Base-by-base conservation (phyloP, 1,140 invertebrate genomes). In the Drosophila pectinifera region DNA sequence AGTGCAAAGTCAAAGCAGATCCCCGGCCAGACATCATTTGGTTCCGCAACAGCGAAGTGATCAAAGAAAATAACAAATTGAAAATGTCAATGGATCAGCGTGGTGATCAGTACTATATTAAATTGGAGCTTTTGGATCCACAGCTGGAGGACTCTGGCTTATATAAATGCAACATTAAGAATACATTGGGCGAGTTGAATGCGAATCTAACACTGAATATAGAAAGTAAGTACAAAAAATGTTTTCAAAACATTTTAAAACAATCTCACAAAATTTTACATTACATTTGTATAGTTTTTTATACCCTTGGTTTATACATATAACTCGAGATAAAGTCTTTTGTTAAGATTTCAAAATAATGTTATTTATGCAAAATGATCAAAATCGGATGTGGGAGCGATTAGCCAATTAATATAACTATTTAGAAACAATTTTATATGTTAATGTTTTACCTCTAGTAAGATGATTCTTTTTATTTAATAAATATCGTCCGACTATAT, bases 111-210 rank as follows among this genome's bases (percentile, higher is more conserved):
- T 94, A 97, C 80, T 99, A 98, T 92, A 96, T 97, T 55, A 95
- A 96, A 91, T 93, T 99, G 62, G 97, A 98, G 92, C 93, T 99
- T 10, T 96, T 96, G 93, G 97, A 99, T 93, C 98, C 98, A 62
- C 96, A 96, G 80, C 95, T 97, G 70, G 96, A 97, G 85, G 98
- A 99, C 93, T 98, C 98, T 79, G 99, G 99, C 39, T 94, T 99
- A 34, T 99, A 99, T 93, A 99, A 99, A 93, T 99, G 98, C 92
- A 98, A 98, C 88, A 98, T 99, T 68, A 99, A 98, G 93, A 99
- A 99, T 93, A 94, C 95, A 74, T 95, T 97, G 90, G 99, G 99
- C 75, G 98, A 99, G 95, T 95, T 98, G 45, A 99, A 98, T 93
- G 97, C 98, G 38, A 99, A 99, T 93, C 94, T 99, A 42, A 98